These are phyloP conservation scores for Cremastobaeus sp. DNA, from an alignment of 2,888 invertebrate genomes.

Conservation along the genomic window DNA sequence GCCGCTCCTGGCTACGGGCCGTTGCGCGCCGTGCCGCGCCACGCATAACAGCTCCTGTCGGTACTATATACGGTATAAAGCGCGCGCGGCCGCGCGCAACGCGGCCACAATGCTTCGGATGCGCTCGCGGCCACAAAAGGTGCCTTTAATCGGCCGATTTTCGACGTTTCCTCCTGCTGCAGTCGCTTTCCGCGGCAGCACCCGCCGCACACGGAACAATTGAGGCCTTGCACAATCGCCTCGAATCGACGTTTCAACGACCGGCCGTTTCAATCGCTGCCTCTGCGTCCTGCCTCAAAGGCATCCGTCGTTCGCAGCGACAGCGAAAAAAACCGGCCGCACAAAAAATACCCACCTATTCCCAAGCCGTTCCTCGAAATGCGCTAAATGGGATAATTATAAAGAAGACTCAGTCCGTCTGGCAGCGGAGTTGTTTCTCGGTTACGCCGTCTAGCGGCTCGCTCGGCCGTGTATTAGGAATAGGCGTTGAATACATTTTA, in stretches of 20 bases:
- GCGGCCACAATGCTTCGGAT: constrained; percentile 9
- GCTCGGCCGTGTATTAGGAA: no score
- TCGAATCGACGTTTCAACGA: not conserved
- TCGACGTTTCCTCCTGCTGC: not conserved
- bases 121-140: constrained; percentile 26
- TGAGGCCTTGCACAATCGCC: constrained; percentile 14
- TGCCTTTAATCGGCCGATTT: constrained; percentile 37
- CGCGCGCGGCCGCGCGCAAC: constrained; percentile 33
- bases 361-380: constrained; percentile 37
- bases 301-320: constrained; percentile 13
- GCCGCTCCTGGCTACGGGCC: constrained; percentile 77
- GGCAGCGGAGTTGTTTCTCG: constrained; percentile 9
- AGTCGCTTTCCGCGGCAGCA: not conserved
- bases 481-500: no score
- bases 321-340: not conserved
- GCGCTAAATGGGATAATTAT: constrained; percentile 52
- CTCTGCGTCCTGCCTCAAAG: constrained; percentile 19
- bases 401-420: constrained; percentile 41
- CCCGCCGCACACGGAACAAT: constrained; percentile 1
- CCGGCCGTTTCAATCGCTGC: constrained; percentile 16
- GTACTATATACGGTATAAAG: constrained; percentile 58
- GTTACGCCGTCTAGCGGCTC: not conserved
- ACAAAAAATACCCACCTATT: constrained; percentile 17
- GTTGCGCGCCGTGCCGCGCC: constrained; percentile 74
- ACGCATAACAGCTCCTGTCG: constrained; percentile 70